These are phyloP conservation scores for Catocala sponsa DNA, from an alignment of 2,888 invertebrate genomes.

Conservation along the genomic window DNA sequence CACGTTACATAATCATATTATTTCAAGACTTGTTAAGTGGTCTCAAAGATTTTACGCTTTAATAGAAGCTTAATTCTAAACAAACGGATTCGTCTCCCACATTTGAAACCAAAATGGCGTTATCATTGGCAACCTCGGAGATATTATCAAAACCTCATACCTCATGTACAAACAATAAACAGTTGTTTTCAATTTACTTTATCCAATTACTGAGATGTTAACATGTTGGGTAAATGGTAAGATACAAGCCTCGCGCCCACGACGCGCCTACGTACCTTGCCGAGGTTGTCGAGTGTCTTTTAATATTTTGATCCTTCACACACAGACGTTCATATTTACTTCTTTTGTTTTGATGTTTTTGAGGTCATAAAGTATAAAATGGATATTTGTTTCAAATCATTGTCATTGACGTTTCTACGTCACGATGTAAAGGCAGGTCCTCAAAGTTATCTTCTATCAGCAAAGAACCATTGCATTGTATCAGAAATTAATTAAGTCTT, in stretches of 20 bases:
- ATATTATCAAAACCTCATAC: conserved; percentile 16
- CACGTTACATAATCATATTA: too few species aligned
- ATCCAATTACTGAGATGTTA: conserved; percentile 45
- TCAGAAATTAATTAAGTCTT: too few species aligned
- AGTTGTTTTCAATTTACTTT: conserved; percentile 47
- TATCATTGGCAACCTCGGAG: conserved; percentile 4
- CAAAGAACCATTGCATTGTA: too few species aligned
- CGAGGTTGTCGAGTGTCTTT: conserved; percentile 33
- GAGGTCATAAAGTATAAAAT: too few species aligned
- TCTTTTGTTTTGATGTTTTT: conserved; percentile 3
- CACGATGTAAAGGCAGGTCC: too few species aligned
- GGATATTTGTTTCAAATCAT: too few species aligned
- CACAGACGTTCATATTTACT: neutral
- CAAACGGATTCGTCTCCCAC: conserved; percentile 5
- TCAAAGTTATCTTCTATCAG: too few species aligned
- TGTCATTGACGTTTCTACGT: too few species aligned
- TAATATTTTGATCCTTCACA: conserved; percentile 9
- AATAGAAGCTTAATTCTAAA: neutral
- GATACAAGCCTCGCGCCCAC: conserved; percentile 53
- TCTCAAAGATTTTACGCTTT: neutral
- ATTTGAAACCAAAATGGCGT: conserved; percentile 5
- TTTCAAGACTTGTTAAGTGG: too few species aligned
- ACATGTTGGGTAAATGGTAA: conserved; percentile 38
- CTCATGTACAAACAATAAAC: conserved; percentile 9
- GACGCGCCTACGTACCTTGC: conserved; percentile 40